Conservation (phyloP, 2,888 invertebrate genomes). For the Toxonevra muliebris region DNA sequence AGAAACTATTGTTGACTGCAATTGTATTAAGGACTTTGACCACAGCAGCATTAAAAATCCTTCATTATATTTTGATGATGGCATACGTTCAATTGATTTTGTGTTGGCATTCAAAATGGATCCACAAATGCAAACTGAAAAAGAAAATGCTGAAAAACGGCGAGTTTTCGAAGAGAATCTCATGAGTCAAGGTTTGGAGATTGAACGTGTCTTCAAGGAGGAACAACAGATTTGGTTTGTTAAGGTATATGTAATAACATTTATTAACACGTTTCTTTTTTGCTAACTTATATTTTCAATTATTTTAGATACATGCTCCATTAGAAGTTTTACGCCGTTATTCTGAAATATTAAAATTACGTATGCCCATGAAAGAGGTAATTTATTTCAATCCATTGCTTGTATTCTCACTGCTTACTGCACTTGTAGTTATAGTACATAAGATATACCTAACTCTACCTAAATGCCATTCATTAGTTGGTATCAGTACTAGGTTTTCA, state of each 20-base stretch:
- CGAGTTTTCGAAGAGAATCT: slow-evolving; percentile 77
- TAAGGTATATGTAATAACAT: slow-evolving; percentile 67
- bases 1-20: slow-evolving; percentile 50
- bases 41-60: slow-evolving; percentile 50
- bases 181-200: slow-evolving; percentile 75
- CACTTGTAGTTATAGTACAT: no score
- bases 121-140: slow-evolving; percentile 65
- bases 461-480: no score
- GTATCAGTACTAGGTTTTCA: no score
- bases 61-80: slow-evolving; percentile 76
- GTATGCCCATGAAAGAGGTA: slow-evolving; percentile 94
- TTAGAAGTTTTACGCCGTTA: slow-evolving; percentile 83
- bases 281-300: neutral
- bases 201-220: slow-evolving; percentile 74
- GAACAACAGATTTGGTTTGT: slow-evolving; percentile 80
- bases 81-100: slow-evolving; percentile 78
- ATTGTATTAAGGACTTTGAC: slow-evolving; percentile 49
- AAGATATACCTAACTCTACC: no score
- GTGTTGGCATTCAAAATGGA: slow-evolving; percentile 80
- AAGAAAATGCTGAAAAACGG: slow-evolving; percentile 66
- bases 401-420: no score
- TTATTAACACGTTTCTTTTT: neutral
- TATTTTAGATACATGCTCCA: slow-evolving; percentile 83
- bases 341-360: slow-evolving; percentile 88
- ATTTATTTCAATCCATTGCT: slow-evolving; percentile 17